phyloP scores from a whole-genome alignment of 2,113 vertebrate genomes.

The Xerus inauris region DNA sequence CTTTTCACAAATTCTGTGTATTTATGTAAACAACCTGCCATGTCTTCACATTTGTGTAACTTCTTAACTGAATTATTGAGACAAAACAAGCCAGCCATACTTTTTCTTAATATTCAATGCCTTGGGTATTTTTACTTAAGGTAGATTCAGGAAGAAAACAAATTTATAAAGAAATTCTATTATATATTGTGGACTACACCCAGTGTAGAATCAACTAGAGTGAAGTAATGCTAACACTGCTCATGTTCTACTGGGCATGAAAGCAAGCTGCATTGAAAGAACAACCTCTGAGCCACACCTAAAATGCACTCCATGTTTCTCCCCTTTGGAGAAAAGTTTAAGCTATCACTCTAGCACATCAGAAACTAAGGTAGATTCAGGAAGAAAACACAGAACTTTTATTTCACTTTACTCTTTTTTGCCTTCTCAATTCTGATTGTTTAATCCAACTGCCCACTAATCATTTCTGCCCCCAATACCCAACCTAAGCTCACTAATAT shows the following conservation, averaged over 20 bases:
- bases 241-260: neutral
- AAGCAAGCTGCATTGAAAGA: neutral
- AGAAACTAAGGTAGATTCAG: no score
- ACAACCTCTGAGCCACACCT: fast-evolving
- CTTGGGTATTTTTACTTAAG: neutral
- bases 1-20: conserved; percentile 21
- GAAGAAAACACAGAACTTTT: neutral
- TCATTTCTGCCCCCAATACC: neutral
- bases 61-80: neutral
- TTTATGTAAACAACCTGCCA: neutral
- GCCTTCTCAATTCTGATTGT: neutral
- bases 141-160: neutral
- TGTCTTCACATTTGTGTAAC: neutral
- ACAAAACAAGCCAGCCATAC: neutral
- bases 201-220: neutral
- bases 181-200: neutral
- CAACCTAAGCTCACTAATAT: neutral
- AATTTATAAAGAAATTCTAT: neutral
- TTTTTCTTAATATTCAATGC: conserved; percentile 16
- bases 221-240: neutral
- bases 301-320: neutral
- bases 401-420: neutral
- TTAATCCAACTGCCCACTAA: neutral
- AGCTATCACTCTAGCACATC: neutral
- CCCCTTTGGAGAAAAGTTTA: neutral